These are phyloP conservation scores for Chelon auratus DNA, from an alignment of 2,797 vertebrate species.

Conservation along the genomic window DNA sequence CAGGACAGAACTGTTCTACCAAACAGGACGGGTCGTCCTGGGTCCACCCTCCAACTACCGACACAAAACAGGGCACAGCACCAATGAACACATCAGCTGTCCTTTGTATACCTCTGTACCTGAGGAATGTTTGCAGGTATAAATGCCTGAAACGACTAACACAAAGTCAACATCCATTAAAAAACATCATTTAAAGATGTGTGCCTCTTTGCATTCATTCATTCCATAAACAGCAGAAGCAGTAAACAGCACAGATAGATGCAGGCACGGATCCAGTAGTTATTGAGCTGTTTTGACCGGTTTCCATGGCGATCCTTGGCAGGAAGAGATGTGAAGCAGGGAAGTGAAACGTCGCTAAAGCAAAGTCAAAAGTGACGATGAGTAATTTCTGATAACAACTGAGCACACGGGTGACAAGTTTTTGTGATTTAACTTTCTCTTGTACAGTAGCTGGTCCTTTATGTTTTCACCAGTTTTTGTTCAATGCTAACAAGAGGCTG, in stretches of 20 bases:
- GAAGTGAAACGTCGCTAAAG: slow-evolving; percentile 2
- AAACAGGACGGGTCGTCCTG: slow-evolving; percentile 60
- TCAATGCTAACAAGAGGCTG: too few relatives aligned
- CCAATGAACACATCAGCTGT: neutral
- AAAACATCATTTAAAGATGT: neutral
- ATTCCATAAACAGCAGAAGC: neutral
- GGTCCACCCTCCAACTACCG: slow-evolving; percentile 75
- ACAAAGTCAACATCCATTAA: too few relatives aligned
- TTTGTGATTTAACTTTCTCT: too few relatives aligned
- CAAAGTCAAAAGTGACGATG: slow-evolving; percentile 2
- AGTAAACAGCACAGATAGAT: slow-evolving; percentile 1
- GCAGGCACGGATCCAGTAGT: neutral
- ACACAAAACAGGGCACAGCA: neutral
- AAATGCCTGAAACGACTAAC: too few relatives aligned
- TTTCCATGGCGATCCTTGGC: slow-evolving; percentile 33
- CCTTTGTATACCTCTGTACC: too few relatives aligned
- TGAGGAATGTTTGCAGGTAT: too few relatives aligned
- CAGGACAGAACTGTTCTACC: slow-evolving; percentile 72
- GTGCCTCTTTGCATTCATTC: neutral
- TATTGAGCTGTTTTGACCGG: slow-evolving; percentile 21
- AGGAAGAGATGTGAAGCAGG: slow-evolving; percentile 14
- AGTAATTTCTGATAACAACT: slow-evolving; percentile 20
- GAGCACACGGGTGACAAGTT: neutral
- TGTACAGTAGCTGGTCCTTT: too few relatives aligned
- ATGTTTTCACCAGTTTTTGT: too few relatives aligned